A percentile compares a stretch with the other conserved stretches of the same genome.
Conservation (phyloP, 1,140 invertebrate species). For the Ridgeia piscesae region DNA sequence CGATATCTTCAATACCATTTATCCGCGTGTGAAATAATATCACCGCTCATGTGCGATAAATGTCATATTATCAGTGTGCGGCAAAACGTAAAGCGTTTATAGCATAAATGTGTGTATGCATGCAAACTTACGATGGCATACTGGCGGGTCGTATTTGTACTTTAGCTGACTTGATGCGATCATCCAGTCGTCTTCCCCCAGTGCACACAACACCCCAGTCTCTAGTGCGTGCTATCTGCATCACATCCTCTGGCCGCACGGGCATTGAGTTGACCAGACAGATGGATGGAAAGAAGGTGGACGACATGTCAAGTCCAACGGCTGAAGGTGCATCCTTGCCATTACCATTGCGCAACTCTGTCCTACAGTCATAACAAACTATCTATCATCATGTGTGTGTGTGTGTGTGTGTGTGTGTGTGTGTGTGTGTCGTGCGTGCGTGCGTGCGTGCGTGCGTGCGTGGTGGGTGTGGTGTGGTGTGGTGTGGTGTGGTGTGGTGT, state of each 20-base stretch:
- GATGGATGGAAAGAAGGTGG: slow-evolving; percentile 50
- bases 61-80: no score
- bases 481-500: no score
- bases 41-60: no score
- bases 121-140: background rate
- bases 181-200: slow-evolving; percentile 35
- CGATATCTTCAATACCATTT: no score
- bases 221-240: slow-evolving; percentile 33
- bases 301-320: background rate
- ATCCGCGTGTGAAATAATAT: no score
- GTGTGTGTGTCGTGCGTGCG: no score
- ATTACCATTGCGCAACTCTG: background rate
- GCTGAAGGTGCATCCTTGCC: background rate
- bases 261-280: slow-evolving; percentile 52
- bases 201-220: slow-evolving; percentile 42
- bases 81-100: no score
- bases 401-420: no score
- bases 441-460: no score
- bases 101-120: no score
- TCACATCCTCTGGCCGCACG: slow-evolving; percentile 45
- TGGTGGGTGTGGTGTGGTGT: no score
- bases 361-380: background rate
- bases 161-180: slow-evolving; percentile 42
- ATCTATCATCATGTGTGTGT: no score
- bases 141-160: background rate